Conservation (phyloP, 1,140 invertebrate species). For the Popillia japonica region DNA sequence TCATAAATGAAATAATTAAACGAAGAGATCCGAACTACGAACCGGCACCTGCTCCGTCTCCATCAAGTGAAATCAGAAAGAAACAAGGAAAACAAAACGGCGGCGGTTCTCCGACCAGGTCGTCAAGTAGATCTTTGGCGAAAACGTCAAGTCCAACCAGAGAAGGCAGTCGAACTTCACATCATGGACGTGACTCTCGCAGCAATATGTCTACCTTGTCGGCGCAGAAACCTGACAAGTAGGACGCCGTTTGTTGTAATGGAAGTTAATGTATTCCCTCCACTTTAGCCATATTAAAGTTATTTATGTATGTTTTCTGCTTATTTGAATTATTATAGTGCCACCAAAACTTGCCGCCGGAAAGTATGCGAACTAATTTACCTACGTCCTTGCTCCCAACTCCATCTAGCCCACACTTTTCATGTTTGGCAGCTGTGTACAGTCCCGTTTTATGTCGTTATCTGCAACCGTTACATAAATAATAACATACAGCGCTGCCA, state of each 20-base stretch:
- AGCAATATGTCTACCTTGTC: neutral
- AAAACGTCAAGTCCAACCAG: neutral
- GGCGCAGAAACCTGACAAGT: neutral
- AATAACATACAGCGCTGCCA: too few relatives aligned
- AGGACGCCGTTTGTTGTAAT: neutral
- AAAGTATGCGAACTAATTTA: too few relatives aligned
- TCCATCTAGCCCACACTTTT: too few relatives aligned
- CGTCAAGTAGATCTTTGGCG: neutral
- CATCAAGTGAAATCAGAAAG: neutral
- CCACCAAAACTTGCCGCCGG: too few relatives aligned
- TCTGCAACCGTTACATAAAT: too few relatives aligned
- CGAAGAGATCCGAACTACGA: neutral
- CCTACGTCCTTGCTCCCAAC: too few relatives aligned
- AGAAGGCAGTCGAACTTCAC: neutral
- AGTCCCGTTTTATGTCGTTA: too few relatives aligned
- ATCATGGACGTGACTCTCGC: neutral
- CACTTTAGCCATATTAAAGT: too few relatives aligned
- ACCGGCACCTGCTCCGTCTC: constrained; percentile 50
- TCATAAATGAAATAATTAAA: constrained; percentile 47
- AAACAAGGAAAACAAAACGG: neutral
- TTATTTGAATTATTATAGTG: too few relatives aligned
- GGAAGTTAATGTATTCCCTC: too few relatives aligned
- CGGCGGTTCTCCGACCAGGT: neutral
- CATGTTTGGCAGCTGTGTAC: too few relatives aligned
- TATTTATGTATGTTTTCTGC: too few relatives aligned